Evolutionary conservation across 2,113 vertebrate genomes (phyloP).

Genomic region (Pontoporia blainvillei): DNA sequence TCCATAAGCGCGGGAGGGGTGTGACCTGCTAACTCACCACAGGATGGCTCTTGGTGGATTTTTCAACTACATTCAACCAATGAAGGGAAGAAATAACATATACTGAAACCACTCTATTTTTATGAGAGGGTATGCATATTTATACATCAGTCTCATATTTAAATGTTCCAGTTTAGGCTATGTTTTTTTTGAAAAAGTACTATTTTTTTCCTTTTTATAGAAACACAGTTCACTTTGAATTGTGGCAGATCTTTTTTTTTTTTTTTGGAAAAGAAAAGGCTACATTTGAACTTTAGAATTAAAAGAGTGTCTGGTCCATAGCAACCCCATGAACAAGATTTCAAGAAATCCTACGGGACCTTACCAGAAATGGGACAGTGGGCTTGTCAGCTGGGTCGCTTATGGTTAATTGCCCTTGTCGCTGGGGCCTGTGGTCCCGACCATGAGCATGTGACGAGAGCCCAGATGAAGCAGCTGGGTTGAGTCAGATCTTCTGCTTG

Average conservation of each 20-base stretch:
- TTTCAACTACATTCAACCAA: not conserved
- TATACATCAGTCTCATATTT: not conserved
- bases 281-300: constrained; percentile 5
- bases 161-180: not conserved
- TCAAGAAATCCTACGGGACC: not conserved
- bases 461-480: not conserved
- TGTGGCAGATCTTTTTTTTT: not conserved
- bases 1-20: not conserved
- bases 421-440: not conserved
- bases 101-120: not conserved
- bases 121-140: not conserved
- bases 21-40: not conserved
- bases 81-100: not conserved
- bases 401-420: not conserved
- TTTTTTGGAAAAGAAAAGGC: not conserved
- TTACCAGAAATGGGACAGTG: not conserved
- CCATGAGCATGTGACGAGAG: constrained; percentile 10
- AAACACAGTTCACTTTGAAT: constrained; percentile 45
- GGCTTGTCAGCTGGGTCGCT: not conserved
- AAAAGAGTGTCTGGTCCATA: not conserved
- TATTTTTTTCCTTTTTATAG: constrained; percentile 39
- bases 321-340: not conserved
- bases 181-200: not conserved
- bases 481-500: constrained; percentile 35
- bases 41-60: not conserved